Base-by-base conservation (phyloP, 2,888 invertebrate genomes). In the Phragmatobia fuliginosa region DNA sequence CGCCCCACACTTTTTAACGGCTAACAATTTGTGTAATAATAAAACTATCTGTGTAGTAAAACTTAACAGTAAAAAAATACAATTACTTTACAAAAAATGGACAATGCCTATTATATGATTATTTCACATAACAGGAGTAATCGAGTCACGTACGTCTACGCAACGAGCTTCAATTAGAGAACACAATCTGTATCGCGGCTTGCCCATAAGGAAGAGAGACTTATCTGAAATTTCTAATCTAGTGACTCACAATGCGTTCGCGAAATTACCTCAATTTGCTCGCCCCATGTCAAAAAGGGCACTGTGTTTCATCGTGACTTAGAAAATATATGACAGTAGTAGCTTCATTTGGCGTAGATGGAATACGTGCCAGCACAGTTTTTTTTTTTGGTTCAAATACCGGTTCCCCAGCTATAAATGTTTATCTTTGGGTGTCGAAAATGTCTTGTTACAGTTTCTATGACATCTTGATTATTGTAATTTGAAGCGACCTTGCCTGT, bases 191-290 rank as follows among this genome's bases (percentile, higher is more conserved):
- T 87, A 87, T 84, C 88, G 85, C 87, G 82, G 85, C 91, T 86
- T 90, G 83, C 92, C 90, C 92, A 91, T 92, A 91, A 91, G 90
- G 91, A 91, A 91, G 88, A 85, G 68, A 76, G 78, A 82, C 85
- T 89, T 92, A 92, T 93, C 92, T 88, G 71, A 87, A 91, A 91
- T 92, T 92, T 93, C 93, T 92, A 89, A 93, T 92, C 93, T 91
- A 76, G 74, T 90, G 90, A 90, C 85, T 91, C 91, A 90, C 81
- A 88, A 78, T 79, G 85, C 82, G 87, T 89, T 87, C 87, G 91
- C 91, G 80, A 91, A 91, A 89, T 90, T 86, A 85, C 85, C 84
- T 84, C 82, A 75, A 80, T 80, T 80, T 81, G 73, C 80, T 74
- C 70, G 75, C 72, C 78, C 70, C 61, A 65, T 75, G 83, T 81